Base-by-base conservation (phyloP, 35 echinoderm and acorn worm species). In the Amphiura filiformis region DNA sequence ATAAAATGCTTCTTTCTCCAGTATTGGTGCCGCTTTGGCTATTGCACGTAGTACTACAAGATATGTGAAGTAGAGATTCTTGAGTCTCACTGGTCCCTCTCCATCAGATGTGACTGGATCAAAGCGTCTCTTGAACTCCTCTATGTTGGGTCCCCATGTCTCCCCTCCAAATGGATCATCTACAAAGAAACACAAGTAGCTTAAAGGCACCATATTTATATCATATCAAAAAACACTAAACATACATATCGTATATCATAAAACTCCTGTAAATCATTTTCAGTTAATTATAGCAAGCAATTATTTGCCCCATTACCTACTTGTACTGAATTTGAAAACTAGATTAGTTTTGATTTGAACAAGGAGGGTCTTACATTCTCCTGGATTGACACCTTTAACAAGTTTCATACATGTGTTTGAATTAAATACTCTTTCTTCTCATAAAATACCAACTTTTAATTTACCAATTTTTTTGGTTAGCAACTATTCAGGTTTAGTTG, bases 51-150 rank as follows among this genome's bases (percentile, higher is more conserved):
- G 87, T 23, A 92, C 96, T 32, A 98, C 86, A 31, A 98, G 56
- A 38, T 98, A 98, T 1, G 96, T 94, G 37, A 98, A 98, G 75
- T 94, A 98, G n/a, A 98, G 84, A 84, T 98, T 98, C 57, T 94
- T 98, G 4, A 98, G 83, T 44, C 96, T 81, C 38, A 92, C 78
- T 57, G 96, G 96, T 28, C 96, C 96, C 89, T 98, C 92, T 47
- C 92, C 96, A 38, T 89, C 78, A 0, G 92, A 92, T 41, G 85
- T 93, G 36, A 91, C 78, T 75, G 95, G 95, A 35, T 93, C 88
- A 93, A 97, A 97, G 39, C 95, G 78, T 20, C 52, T 12, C 88
- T 93, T 78, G 64, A 97, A 97, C 86, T 97, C 95, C 35, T 89
- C 86, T 11, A 89, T 39, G 75, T 93, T 97, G 15, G 38, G 86